Base-by-base conservation (phyloP, 2,888 invertebrate genomes). In the Tiliacea citrago region DNA sequence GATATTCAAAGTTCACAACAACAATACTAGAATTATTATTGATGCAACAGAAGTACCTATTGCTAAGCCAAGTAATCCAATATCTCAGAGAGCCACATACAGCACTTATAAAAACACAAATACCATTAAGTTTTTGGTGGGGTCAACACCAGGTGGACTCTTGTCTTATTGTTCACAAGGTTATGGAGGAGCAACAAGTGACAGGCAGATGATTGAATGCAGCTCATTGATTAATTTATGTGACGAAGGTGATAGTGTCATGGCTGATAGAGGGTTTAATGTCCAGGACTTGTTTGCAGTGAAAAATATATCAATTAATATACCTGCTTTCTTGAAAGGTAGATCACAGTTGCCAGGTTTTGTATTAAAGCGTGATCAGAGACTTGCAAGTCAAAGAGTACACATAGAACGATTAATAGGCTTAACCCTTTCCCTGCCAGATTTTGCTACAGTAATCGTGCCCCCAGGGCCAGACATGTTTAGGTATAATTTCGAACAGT, bases 191-290 rank as follows among this genome's bases (percentile, higher is more conserved):
- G 12, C 62, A 62, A 47, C 45, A 10, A 62, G 62, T 62, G 62
- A 62, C n/a, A n/a, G 62, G 24, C 45, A 62, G 62, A 62, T 62
- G 45, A 47, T 62, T 45, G 62, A 45, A 62, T 47, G 62, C 45
- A 62, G 62, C 62, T 45, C 13, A 24, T 62, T 62, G 45, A n/a
- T 62, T 9, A 45, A 62, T 13, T 45, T 62, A n/a, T 62, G 62
- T n/a, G 45, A 62, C 24, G 62, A 45, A 45, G 62, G 62, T 45
- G 62, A 62, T 24, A 62, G n/a, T 47, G 24, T 62, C 21, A 62
- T 62, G 62, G 62, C 62, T n/a, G 62, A 62, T n/a, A 62, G 62
- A 47, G 62, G 62, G 6, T 62, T 62, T 45, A 62, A 62, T 62
- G 49, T 49, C 8, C 60, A 61, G n/a, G 60, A 61, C 42, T 61